Percentiles rank a stretch among this genome's conserved stretches.
These are phyloP conservation scores for Dendronephthya gigantea DNA, from an alignment of 64 coral and sea anemone genomes.

Conservation along the genomic window DNA sequence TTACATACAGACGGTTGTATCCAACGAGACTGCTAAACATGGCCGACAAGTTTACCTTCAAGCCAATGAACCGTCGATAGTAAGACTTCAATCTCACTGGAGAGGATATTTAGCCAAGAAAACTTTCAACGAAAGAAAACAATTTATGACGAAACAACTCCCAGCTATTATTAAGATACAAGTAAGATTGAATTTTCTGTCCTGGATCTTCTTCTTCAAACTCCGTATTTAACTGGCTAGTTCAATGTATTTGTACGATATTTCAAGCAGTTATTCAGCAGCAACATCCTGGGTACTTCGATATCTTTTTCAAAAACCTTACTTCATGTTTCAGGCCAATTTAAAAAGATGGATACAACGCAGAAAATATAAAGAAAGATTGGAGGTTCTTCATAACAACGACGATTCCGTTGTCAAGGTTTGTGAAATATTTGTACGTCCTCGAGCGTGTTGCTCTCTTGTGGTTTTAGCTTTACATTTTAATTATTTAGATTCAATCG, in stretches of 20 bases:
- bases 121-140: constrained; percentile 53
- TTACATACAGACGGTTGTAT: constrained; percentile 61
- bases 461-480: background rate
- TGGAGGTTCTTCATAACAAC: constrained; percentile 57
- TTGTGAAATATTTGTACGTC: background rate
- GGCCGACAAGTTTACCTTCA: constrained; percentile 77
- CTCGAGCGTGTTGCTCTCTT: background rate
- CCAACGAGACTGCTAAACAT: constrained; percentile 64
- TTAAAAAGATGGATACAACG: constrained; percentile 70
- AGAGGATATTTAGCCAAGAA: constrained; percentile 77
- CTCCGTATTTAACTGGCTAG: too few relatives aligned
- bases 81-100: constrained; percentile 75
- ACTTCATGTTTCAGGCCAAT: constrained; percentile 47
- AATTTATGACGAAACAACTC: constrained; percentile 84
- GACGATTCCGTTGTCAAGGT: constrained; percentile 82
- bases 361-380: constrained; percentile 55
- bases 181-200: too few relatives aligned
- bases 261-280: too few relatives aligned
- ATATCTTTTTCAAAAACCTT: background rate
- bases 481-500: constrained; percentile 58
- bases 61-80: constrained; percentile 87
- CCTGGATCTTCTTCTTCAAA: too few relatives aligned
- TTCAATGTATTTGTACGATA: too few relatives aligned
- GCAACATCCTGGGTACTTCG: too few relatives aligned
- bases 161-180: constrained; percentile 96